A percentile compares a stretch with the other conserved stretches of the same genome.
Conservation (phyloP, 2,888 invertebrate genomes). For the Boloria euphrosyne region DNA sequence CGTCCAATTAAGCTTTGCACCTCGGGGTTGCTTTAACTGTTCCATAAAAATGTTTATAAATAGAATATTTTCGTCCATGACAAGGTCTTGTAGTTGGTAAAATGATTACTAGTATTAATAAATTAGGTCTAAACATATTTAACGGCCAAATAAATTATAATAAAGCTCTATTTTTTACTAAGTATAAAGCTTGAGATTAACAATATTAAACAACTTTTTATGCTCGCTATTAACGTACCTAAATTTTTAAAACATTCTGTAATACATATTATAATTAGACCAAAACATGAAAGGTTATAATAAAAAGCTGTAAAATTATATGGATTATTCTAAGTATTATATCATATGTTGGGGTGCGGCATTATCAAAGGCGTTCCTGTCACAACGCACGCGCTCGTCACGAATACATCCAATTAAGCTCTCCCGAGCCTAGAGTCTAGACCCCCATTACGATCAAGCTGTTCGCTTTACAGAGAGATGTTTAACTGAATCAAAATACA, state of each 20-base stretch:
- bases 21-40: slow-evolving; percentile 17
- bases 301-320: not conserved
- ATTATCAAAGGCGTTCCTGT: slow-evolving; percentile 23
- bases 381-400: slow-evolving; percentile 20
- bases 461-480: slow-evolving; percentile 18
- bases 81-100: no score
- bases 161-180: no score
- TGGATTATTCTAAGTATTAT: not conserved
- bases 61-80: not conserved
- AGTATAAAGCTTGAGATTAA: no score
- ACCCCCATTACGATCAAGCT: slow-evolving; percentile 13
- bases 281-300: not conserved
- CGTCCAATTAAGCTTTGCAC: slow-evolving; percentile 32
- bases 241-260: no score
- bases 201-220: no score
- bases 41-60: not conserved
- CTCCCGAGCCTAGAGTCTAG: slow-evolving; percentile 12
- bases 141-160: no score
- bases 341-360: slow-evolving; percentile 13
- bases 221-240: no score
- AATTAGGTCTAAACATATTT: no score
- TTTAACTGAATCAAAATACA: slow-evolving; percentile 11
- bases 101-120: no score
- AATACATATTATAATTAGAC: no score
- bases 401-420: slow-evolving; percentile 31